These are phyloP conservation scores for Corbicula japonica DNA, from an alignment of 2,888 invertebrate genomes.

Conservation along the genomic window DNA sequence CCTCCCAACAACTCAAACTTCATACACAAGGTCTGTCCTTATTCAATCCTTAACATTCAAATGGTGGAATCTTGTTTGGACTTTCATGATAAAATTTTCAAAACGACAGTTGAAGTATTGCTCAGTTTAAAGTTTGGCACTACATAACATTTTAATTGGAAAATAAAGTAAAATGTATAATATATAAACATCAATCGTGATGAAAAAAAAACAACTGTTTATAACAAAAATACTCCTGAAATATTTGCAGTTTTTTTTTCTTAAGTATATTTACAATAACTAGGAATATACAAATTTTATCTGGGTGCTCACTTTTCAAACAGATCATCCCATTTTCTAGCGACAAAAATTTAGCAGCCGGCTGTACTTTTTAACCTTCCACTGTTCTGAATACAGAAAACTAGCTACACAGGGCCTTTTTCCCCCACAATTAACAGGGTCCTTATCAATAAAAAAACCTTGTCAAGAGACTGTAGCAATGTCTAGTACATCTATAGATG, in stretches of 20 bases:
- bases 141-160: conserved; percentile 61
- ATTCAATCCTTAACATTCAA: conserved; percentile 7
- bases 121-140: conserved; percentile 65
- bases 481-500: too few species aligned
- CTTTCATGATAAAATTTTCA: conserved; percentile 16
- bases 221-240: conserved; percentile 69
- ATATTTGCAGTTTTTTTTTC: conserved; percentile 69
- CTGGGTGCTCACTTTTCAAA: too few species aligned
- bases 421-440: too few species aligned
- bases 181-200: conserved; percentile 67
- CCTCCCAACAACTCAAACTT: conserved; percentile 1
- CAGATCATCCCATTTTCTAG: too few species aligned
- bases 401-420: too few species aligned
- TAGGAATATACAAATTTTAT: too few species aligned
- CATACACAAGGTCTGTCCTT: not conserved
- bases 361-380: too few species aligned
- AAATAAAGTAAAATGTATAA: conserved; percentile 70
- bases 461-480: too few species aligned
- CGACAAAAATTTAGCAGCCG: too few species aligned
- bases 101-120: conserved; percentile 54
- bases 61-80: not conserved
- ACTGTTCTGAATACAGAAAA: too few species aligned
- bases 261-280: too few species aligned
- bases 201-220: conserved; percentile 51
- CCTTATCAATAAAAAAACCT: too few species aligned